phyloP scores from a whole-genome alignment of 2,797 vertebrate genomes.

The Enteromius thamalakanensis region DNA sequence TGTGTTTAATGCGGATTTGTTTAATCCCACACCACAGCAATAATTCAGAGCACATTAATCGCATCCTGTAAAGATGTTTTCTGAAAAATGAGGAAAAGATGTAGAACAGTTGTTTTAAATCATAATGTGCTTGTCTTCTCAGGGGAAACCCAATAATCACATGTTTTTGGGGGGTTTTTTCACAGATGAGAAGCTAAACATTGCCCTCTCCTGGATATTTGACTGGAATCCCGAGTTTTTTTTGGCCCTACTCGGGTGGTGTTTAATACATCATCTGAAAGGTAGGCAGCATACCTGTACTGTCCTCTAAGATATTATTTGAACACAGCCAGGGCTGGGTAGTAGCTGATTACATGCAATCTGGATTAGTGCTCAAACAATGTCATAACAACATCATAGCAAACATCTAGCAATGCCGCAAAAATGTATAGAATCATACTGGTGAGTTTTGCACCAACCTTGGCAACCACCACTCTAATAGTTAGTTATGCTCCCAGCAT shows the following conservation, averaged over 20 bases:
- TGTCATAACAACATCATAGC: neutral
- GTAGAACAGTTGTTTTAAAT: slow-evolving; percentile 38
- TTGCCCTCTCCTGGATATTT: slow-evolving; percentile 60
- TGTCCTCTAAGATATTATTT: neutral
- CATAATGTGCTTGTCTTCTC: slow-evolving; percentile 15
- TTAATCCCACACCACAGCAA: slow-evolving; percentile 25
- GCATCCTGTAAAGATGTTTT: slow-evolving; percentile 42
- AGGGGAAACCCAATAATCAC: slow-evolving; percentile 3
- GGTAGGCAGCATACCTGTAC: neutral
- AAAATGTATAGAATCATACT: no score
- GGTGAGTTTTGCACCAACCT: no score
- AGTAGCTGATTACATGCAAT: no score
- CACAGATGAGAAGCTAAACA: slow-evolving; percentile 50
- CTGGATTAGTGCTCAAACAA: neutral
- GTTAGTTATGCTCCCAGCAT: neutral
- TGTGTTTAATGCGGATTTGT: slow-evolving; percentile 31
- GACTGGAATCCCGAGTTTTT: neutral
- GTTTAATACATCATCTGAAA: neutral
- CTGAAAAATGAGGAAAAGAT: slow-evolving; percentile 32
- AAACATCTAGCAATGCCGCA: neutral
- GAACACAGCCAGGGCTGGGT: no score
- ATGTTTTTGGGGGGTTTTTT: neutral
- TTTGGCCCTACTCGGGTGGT: neutral
- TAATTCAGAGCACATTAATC: slow-evolving; percentile 28
- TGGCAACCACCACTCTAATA: neutral